phyloP scores from a whole-genome alignment of 2,113 vertebrate species.

The Cavia porcellus region DNA sequence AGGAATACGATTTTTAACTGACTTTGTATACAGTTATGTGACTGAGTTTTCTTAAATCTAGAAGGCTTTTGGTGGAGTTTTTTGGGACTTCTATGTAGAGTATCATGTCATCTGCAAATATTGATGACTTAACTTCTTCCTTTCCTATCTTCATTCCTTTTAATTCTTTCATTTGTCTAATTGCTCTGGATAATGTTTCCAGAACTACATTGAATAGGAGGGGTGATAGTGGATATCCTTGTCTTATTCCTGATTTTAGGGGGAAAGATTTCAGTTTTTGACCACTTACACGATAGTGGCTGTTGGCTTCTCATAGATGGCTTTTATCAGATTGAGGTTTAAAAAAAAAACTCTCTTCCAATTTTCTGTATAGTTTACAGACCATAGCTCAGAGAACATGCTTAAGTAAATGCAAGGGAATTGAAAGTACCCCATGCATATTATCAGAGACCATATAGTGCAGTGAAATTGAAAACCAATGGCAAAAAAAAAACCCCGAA shows the following conservation, averaged over 20 bases:
- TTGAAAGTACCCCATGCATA: not conserved
- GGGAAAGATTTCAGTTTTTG: not conserved
- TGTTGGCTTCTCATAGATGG: not conserved
- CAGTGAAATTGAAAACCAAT: not conserved
- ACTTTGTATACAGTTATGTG: not conserved
- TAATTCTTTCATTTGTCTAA: not conserved
- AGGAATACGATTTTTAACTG: not conserved
- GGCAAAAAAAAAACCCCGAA: not conserved
- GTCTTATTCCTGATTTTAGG: not conserved
- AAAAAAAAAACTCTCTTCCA: not conserved
- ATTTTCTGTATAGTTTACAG: not conserved
- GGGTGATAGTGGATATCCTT: not conserved
- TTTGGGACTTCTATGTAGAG: not conserved
- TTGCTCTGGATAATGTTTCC: not conserved
- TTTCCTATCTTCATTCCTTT: not conserved
- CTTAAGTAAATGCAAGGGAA: not conserved
- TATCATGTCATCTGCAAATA: not conserved
- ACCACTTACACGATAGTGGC: not conserved
- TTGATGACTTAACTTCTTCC: not conserved
- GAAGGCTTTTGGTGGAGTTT: not conserved
- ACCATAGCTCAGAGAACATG: not conserved
- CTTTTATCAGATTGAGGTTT: not conserved
- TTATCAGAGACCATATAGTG: not conserved
- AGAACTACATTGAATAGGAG: not conserved
- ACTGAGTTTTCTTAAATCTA: not conserved